phyloP scores from a whole-genome alignment of 2,797 vertebrate species.

The Epinephelus malabaricus region DNA sequence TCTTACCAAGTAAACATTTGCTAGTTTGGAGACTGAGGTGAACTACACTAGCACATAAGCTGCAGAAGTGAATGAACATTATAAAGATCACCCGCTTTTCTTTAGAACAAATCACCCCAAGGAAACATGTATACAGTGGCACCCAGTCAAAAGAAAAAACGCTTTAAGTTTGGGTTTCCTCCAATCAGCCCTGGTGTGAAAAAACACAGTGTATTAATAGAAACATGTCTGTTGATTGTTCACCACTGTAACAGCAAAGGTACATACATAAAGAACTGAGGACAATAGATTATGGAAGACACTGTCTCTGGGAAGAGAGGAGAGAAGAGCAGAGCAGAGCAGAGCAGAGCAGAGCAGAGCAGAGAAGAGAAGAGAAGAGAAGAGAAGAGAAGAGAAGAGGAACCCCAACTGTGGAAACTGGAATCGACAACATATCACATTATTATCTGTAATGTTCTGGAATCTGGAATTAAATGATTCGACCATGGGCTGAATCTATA shows the following conservation, averaged over 20 bases:
- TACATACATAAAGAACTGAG: slow-evolving; percentile 69
- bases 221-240: slow-evolving; percentile 70
- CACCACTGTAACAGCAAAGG: slow-evolving; percentile 76
- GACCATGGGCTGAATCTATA: neutral
- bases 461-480: neutral
- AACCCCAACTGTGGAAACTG: neutral
- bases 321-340: slow-evolving; percentile 14
- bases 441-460: slow-evolving; percentile 1
- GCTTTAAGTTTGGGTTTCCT: slow-evolving; percentile 42
- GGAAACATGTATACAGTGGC: slow-evolving; percentile 73
- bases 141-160: slow-evolving; percentile 68
- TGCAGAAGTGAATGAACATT: slow-evolving; percentile 10
- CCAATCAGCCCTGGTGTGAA: slow-evolving; percentile 49
- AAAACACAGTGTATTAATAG: slow-evolving; percentile 16
- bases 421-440: neutral
- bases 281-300: slow-evolving; percentile 83
- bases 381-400: slow-evolving; percentile 9
- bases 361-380: neutral
- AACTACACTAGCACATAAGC: neutral
- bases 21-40: neutral
- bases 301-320: slow-evolving; percentile 17
- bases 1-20: slow-evolving; percentile 2
- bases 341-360: neutral
- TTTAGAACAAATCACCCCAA: slow-evolving; percentile 72
- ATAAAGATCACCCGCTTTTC: neutral